phyloP scores from a whole-genome alignment of 30 jellyfish, hydroid and myxozoan species.

The Hydra vulgaris region DNA sequence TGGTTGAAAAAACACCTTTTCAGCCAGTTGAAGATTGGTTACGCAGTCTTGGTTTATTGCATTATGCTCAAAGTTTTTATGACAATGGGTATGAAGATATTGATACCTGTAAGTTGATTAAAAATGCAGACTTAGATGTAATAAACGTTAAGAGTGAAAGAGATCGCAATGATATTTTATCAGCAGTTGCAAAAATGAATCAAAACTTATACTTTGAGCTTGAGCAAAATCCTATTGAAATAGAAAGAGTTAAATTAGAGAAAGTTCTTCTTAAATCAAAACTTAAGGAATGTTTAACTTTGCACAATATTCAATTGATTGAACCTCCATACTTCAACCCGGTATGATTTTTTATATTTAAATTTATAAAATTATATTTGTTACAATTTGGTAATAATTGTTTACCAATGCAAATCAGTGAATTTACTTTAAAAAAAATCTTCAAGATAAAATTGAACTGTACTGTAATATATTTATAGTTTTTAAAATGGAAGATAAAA shows the following conservation, averaged over 20 bases:
- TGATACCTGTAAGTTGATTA: conserved; percentile 66
- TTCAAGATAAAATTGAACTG: too few species aligned
- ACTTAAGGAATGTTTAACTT: conserved; percentile 57
- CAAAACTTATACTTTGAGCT: conserved; percentile 72
- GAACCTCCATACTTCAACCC: conserved; percentile 89
- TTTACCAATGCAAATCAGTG: too few species aligned
- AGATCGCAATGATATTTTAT: conserved; percentile 67
- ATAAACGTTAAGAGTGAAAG: conserved; percentile 58
- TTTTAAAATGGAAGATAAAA: too few species aligned
- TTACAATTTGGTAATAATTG: too few species aligned
- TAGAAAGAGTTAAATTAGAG: conserved; percentile 25
- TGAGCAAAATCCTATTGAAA: conserved; percentile 43
- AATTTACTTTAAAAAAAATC: too few species aligned
- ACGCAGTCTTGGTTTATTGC: conserved; percentile 74
- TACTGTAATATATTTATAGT: too few species aligned
- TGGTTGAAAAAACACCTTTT: conserved; percentile 34
- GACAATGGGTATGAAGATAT: conserved; percentile 91
- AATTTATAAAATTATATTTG: too few species aligned
- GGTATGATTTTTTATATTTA: too few species aligned
- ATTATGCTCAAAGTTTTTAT: conserved; percentile 86
- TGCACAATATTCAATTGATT: conserved; percentile 50
- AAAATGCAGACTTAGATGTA: conserved; percentile 64
- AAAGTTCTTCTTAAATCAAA: conserved; percentile 46
- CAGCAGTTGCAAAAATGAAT: conserved; percentile 59
- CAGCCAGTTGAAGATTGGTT: conserved; percentile 94